Base-by-base conservation (phyloP, 1,140 invertebrate species). In the Trissolcus basalis region DNA sequence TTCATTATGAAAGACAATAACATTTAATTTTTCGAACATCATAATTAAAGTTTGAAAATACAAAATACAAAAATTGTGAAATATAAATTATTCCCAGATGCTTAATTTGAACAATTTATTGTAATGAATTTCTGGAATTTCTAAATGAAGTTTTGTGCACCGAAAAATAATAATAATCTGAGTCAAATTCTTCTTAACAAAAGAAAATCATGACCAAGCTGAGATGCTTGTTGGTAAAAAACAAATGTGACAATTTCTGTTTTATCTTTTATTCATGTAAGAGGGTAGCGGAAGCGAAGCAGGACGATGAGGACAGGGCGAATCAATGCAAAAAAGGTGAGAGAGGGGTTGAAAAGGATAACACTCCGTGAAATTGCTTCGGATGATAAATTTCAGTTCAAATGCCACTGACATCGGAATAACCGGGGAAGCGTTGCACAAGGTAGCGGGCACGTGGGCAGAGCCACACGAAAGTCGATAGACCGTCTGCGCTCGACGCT, bases 311-410 rank as follows among this genome's bases (percentile, higher is more conserved):
- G 39, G 65, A 75, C 54, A 13, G 43, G 33, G 1, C 15, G 60
- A 70, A 64, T 70, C 65, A 56, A 71, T 63, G 61, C 56, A 67
- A 61, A 56, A 61, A 67, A 67, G 61, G 13, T 70, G 56, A 47
- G 33, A 67, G 61, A 44, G 11, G 55, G 49, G 60, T 64, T 77
- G 73, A 77, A 77, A 77, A 70, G 75, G 75, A 80, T 80, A 80
- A 80, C 75, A 80, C 75, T 70, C 75, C 71, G 68, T 75, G 71
- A 77, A 80, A 80, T 80, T 80, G 75, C 75, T 64, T 67, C 45
- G 61, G 67, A 80, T 77, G 78, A 80, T 80, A 80, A 77, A 80
- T 75, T 77, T 72, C 54, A 72, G 59, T 80, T 80, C 74, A 80
- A 77, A 72, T 67, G 65, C 63, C 53, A 48, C 19, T 49, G 33